Conservation (phyloP, 2,888 invertebrate species). For the Philhelius pedissequus region DNA sequence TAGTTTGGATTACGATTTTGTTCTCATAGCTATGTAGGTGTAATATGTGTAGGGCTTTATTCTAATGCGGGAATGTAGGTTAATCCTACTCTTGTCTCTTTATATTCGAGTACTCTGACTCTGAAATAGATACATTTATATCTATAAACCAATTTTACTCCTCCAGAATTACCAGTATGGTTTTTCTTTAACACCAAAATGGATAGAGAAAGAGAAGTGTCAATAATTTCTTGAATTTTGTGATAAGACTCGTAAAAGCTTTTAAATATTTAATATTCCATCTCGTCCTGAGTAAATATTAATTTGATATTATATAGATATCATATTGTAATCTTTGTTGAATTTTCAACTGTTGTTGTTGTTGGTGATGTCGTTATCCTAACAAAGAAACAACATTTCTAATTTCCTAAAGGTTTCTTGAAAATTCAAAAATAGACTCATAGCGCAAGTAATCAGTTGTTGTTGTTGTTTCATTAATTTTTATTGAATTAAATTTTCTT, state of each 20-base stretch:
- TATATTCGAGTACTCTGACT: neutral
- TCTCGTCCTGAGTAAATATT: constrained; percentile 15
- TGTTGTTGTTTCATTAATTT: constrained; percentile 25
- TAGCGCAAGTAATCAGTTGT: neutral
- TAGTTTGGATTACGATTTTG: neutral
- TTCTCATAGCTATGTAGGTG: neutral
- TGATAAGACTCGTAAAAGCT: constrained; percentile 39
- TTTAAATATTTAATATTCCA: constrained; percentile 37
- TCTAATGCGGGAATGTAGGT: neutral
- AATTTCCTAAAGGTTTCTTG: neutral
- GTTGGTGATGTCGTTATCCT: neutral
- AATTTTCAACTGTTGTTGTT: neutral
- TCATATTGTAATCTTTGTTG: neutral
- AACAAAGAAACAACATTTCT: neutral
- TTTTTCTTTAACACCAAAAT: constrained; percentile 7
- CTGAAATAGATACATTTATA: neutral
- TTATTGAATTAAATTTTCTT: neutral
- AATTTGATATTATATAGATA: constrained; percentile 19
- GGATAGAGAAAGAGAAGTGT: neutral
- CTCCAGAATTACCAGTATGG: neutral
- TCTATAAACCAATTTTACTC: neutral
- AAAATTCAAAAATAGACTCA: neutral
- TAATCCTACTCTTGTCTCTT: neutral
- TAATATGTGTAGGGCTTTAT: neutral
- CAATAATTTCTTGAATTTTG: constrained; percentile 31